Evolutionary conservation across 2,888 invertebrate genomes (phyloP).

Genomic region (Mellilla xanthometata): DNA sequence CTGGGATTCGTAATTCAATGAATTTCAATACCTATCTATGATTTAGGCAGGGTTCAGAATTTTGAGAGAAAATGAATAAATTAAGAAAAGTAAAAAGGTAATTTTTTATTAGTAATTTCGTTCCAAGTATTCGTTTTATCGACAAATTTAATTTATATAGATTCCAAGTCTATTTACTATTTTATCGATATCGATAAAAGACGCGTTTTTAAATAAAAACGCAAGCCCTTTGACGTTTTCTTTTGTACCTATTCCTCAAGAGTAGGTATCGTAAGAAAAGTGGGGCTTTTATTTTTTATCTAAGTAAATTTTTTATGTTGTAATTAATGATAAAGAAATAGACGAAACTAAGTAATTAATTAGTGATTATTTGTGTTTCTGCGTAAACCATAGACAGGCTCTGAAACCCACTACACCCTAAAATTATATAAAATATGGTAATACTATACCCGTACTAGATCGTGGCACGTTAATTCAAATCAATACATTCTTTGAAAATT

Average conservation of each 20-base stretch:
- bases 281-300: conserved; percentile 11
- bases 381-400: conserved; percentile 10
- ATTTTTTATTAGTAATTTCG: not conserved
- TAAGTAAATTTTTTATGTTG: too few species aligned
- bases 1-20: conserved; percentile 30
- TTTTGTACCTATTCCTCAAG: conserved; percentile 51
- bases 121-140: not conserved
- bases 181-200: conserved; percentile 16
- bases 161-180: not conserved
- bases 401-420: conserved; percentile 23
- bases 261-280: conserved; percentile 52
- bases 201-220: not conserved
- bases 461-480: conserved; percentile 66
- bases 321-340: too few species aligned
- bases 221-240: conserved; percentile 26
- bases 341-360: too few species aligned
- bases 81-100: too few species aligned
- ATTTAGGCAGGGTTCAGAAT: too few species aligned
- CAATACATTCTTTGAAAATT: conserved; percentile 43
- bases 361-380: too few species aligned
- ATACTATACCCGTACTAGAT: conserved; percentile 71
- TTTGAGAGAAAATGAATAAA: too few species aligned
- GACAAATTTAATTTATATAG: not conserved
- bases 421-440: conserved; percentile 38
- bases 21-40: too few species aligned